Evolutionary conservation across 2,113 vertebrate genomes (phyloP).

Genomic region (Misgurnus anguillicaudatus): DNA sequence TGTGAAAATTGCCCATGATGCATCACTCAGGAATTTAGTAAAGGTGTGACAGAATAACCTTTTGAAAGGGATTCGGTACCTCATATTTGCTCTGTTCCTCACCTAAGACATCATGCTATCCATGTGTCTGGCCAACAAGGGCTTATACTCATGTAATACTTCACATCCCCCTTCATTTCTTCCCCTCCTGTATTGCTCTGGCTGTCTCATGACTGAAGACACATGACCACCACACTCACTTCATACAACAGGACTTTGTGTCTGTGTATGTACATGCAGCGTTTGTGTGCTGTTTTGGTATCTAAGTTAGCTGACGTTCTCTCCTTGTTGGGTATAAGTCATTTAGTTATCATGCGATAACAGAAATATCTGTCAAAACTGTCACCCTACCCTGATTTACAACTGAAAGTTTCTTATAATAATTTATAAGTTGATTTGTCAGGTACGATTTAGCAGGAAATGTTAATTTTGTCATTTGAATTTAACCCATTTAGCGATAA

Average conservation of each 20-base stretch:
- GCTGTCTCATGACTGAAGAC: conserved; percentile 75
- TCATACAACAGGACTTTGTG: conserved; percentile 41
- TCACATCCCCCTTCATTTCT: conserved; percentile 12
- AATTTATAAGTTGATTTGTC: no score
- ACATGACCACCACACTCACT: conserved; percentile 70
- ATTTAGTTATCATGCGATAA: no score
- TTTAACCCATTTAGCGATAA: no score
- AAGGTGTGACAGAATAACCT: neutral
- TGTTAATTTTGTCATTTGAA: no score
- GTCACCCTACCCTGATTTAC: no score
- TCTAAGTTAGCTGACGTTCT: neutral
- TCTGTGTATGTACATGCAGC: conserved; percentile 42
- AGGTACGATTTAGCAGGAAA: no score
- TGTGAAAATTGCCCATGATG: neutral
- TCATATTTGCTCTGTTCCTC: neutral
- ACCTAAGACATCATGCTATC: neutral
- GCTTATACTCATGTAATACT: conserved; percentile 11
- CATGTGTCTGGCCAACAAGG: neutral
- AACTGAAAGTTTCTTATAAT: no score
- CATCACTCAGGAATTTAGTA: conserved; percentile 5
- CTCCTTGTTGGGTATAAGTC: neutral
- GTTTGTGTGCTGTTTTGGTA: neutral
- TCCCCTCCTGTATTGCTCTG: conserved; percentile 49
- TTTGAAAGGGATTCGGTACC: neutral
- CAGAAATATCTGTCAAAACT: no score